Evolutionary conservation across 2,888 invertebrate genomes (phyloP), one percentile per base, ranked within the genome.

Genomic region (Harpalus rufipes): DNA sequence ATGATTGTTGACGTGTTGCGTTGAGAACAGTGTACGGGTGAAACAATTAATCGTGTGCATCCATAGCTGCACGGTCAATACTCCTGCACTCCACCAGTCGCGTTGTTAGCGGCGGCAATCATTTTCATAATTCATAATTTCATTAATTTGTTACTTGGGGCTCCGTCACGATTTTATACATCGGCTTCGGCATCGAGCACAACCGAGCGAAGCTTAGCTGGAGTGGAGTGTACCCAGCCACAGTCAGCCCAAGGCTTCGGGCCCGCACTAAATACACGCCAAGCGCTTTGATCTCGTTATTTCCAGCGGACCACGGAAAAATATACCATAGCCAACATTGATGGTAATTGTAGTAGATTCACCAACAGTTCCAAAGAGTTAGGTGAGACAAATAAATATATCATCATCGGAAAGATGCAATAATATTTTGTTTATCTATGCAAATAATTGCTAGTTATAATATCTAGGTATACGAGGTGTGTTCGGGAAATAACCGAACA

Each of bases 111-210:
- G 87, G 85, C 86, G 87, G 91, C 90, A 90, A 91, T 91, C 91
- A 91, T 91, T 91, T 91, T 91, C 91, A 91, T 91, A 91, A 91
- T 91, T 91, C 91, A 90, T 91, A 91, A 91, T 91, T 91, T 91
- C 91, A 91, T 91, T 91, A 91, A 91, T 91, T 91, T 91, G 91
- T 91, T 90, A 91, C 91, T 91, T 87, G 89, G 87, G 91, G 91
- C 91, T 90, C 91, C 91, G 91, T 91, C 91, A 91, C 91, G 91
- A 91, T 90, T 91, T 91, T 90, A 90, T 91, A 91, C 90, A 89
- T 74, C 72, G 72, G 72, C 72, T 18, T n/a, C 7, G 72, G 72
- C 72, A 44, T n/a, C 7, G 72, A 12, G 10, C 8, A 10, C 44
- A 12, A 12, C 44, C 44, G 44, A 51, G 44, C 44, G 1, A 32